Base-by-base conservation (phyloP, 2,113 vertebrate genomes). In the Poicephalus meyeri region DNA sequence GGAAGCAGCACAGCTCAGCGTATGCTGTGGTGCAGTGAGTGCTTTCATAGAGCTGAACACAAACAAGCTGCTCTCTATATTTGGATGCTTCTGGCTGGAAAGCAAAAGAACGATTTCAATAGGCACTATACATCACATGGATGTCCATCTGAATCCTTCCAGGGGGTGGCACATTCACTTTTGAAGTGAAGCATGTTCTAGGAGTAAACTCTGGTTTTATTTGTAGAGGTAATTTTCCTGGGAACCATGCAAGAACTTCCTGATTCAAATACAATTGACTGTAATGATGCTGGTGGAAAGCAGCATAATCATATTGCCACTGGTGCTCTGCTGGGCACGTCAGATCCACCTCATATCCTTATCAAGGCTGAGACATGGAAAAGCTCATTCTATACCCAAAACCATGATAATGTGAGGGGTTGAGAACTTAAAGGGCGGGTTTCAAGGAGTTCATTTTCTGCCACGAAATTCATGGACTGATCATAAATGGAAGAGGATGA, bases 401-500 rank as follows among this genome's bases (percentile, higher is more conserved):
- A 80, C 28, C 42, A 3, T 7, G 13, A 56, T 49, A 82, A 50
- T 39, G n/a, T 84, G 84, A 52, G 47, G 56, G 18, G 20, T 2
- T 70, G 84, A 77, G 49, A 61, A 87, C 10, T 47, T 47, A 69
- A 63, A 82, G 70, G 41, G 66, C 70, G 44, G 0, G 1, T 89
- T 91, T 88, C 93, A 47, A 77, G 76, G 80, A 35, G 33, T 44
- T 88, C 13, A 21, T 88, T 95, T 92, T 93, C 87, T 83, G 46
- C 63, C 60, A 8, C 55, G 39, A 88, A 93, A 94, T 88, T 86
- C 72, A 39, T 10, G 80, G 68, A 35, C 50, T 28, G 63, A 88
- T 50, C 42, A 33, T 53, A 94, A 95, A 73, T 4, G 31, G 86
- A 86, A 47, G 68, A 58, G 55, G 65, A 63, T 28, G 33, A 83